Conservation (phyloP, 2,797 vertebrate species). For the Babyrousa celebensis region DNA sequence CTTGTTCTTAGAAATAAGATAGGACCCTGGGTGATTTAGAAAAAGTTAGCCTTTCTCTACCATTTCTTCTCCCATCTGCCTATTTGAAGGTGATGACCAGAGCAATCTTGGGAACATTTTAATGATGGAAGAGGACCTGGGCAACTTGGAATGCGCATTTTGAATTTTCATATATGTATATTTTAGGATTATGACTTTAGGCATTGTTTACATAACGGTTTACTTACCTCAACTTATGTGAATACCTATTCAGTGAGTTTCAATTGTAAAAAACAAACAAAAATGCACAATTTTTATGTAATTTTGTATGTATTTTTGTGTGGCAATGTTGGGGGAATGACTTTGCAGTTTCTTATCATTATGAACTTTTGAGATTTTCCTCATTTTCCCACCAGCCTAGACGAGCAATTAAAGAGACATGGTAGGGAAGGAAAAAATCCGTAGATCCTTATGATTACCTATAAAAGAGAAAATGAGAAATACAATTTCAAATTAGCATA, state of each 20-base stretch:
- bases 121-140: neutral
- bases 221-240: neutral
- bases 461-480: neutral
- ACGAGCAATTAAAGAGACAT: neutral
- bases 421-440: neutral
- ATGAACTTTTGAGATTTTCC: neutral
- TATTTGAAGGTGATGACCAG: neutral
- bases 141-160: neutral
- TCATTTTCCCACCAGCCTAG: neutral
- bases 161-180: neutral
- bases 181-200: neutral
- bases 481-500: neutral
- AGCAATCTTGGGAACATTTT: neutral
- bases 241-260: neutral
- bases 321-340: accelerated
- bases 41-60: neutral
- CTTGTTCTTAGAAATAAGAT: neutral
- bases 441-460: neutral
- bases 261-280: neutral
- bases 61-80: neutral
- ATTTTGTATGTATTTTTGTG: neutral
- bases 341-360: neutral
- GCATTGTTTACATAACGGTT: neutral
- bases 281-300: neutral
- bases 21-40: neutral